These are phyloP conservation scores for Dichetophora obliterata DNA, from an alignment of 2,888 invertebrate genomes.

Conservation along the genomic window DNA sequence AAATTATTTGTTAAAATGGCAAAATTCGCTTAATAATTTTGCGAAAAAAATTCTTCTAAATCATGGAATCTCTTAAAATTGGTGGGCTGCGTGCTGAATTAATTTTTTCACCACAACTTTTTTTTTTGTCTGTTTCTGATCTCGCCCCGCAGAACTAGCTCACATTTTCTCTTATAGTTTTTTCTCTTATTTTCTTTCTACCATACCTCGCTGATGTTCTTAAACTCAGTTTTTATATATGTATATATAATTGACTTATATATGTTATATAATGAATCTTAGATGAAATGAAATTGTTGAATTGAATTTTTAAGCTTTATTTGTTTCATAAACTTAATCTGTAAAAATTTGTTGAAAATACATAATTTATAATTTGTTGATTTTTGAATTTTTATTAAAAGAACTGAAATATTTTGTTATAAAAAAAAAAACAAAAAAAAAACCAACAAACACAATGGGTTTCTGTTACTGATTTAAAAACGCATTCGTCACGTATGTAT, in stretches of 20 bases:
- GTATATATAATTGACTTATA: conserved; percentile 24
- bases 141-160: no score
- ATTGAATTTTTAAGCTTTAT: conserved; percentile 32
- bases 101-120: no score
- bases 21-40: no score
- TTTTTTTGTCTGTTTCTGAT: no score
- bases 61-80: no score
- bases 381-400: conserved; percentile 38
- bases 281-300: conserved; percentile 36
- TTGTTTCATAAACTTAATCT: conserved; percentile 34
- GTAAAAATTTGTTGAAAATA: conserved; percentile 32
- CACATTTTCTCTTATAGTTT: no score
- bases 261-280: conserved; percentile 29
- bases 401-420: conserved; percentile 35
- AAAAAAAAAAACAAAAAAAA: conserved; percentile 16
- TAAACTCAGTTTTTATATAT: conserved; percentile 33
- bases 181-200: not conserved
- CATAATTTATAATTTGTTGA: conserved; percentile 42
- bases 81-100: no score
- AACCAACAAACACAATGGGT: conserved; percentile 2
- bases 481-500: conserved; percentile 20
- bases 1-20: conserved; percentile 30
- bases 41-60: no score
- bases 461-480: conserved; percentile 21
- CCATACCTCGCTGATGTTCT: conserved; percentile 33